Evolutionary conservation across 1,140 invertebrate genomes (phyloP), one percentile per base, ranked within the genome.

Genomic region (Homalodisca vitripennis): DNA sequence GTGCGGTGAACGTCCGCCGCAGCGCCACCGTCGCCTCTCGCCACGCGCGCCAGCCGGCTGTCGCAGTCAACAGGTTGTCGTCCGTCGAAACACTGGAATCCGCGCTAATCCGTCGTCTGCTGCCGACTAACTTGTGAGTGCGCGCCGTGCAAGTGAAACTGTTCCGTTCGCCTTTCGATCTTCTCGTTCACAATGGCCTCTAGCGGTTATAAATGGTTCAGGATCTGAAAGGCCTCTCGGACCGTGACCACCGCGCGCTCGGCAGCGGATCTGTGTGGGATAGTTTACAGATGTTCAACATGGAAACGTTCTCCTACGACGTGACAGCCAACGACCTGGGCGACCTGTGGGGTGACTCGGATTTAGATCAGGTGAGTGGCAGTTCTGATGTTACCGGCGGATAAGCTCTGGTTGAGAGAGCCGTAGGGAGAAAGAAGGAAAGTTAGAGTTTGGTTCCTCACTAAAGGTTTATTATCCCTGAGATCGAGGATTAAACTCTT

Each of bases 331-430:
- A 71, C 24, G 70, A 71, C 57, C 63, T 71, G 57, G 62, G 64
- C 26, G 66, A 68, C 30, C 31, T 71, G 10, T 71, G 66, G 66
- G 63, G 70, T 41, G 63, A 71, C 53, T 68, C 70, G 20, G 70
- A 71, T 62, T 55, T 71, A 20, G 70, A 71, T 65, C 70, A 68
- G 70, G 70, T 71, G 32, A 60, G 31, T 14, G 20, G 22, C n/a
- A n/a, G n/a, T n/a, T n/a, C n/a, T n/a, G n/a, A n/a, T n/a, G n/a
- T n/a, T n/a, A n/a, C n/a, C n/a, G n/a, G n/a, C n/a, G n/a, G n/a
- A n/a, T n/a, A n/a, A n/a, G n/a, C n/a, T n/a, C n/a, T n/a, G n/a
- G n/a, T n/a, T n/a, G n/a, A n/a, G n/a, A n/a, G n/a, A n/a, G n/a
- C n/a, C n/a, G n/a, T n/a, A n/a, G n/a, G n/a, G n/a, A n/a, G n/a